phyloP scores from a whole-genome alignment of 2,888 invertebrate species.

The Drosophila kokeensis region DNA sequence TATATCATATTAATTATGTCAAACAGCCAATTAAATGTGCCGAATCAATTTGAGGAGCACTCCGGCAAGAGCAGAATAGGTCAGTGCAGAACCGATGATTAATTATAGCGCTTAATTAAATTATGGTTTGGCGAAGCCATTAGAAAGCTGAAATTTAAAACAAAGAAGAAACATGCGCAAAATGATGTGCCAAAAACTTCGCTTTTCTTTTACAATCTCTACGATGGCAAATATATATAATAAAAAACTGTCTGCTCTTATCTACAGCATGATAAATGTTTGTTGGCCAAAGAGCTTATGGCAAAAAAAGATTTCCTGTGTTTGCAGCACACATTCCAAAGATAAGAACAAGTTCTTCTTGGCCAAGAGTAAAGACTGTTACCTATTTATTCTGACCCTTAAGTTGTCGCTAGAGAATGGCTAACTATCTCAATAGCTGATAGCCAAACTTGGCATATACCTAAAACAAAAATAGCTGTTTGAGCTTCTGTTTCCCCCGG shows the following conservation, averaged over 20 bases:
- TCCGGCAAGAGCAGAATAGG: conserved; percentile 19
- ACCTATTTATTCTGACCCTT: background rate
- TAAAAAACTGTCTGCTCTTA: background rate
- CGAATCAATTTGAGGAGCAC: conserved; percentile 9
- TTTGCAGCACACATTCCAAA: background rate
- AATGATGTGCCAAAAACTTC: background rate
- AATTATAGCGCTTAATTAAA: conserved; percentile 42
- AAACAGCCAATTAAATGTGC: conserved; percentile 34
- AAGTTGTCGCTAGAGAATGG: background rate
- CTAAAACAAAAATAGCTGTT: conserved; percentile 7
- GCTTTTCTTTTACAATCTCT: background rate
- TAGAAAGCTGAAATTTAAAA: conserved; percentile 19
- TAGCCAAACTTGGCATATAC: conserved; percentile 2
- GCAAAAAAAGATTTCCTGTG: conserved; percentile 1
- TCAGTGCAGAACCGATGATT: conserved; percentile 30
- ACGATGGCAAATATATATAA: background rate
- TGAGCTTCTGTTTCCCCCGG: background rate
- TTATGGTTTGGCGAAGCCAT: conserved; percentile 4
- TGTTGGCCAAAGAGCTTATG: background rate
- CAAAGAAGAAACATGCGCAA: background rate
- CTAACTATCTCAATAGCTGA: background rate
- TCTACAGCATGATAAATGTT: background rate
- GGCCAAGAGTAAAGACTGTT: background rate
- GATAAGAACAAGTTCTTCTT: background rate
- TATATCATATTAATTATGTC: conserved; percentile 42